Conservation (phyloP, 1,140 invertebrate genomes). For the Pseudomyrmex gracilis region DNA sequence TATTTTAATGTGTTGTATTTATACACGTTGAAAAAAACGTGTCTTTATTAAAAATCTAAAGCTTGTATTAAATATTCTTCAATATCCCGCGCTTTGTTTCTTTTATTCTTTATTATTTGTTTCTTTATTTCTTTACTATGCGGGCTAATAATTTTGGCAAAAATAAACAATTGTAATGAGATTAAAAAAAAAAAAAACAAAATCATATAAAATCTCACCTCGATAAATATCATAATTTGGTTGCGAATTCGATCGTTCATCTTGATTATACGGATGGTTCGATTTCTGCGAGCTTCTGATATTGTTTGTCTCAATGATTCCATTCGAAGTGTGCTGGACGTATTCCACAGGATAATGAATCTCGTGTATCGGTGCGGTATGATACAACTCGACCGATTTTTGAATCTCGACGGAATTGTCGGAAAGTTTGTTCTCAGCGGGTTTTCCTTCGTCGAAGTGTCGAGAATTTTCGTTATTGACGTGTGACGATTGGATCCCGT, state of each 20-base stretch:
- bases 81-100: too few relatives aligned
- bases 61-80: too few relatives aligned
- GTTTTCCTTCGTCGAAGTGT: slow-evolving; percentile 42
- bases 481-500: slow-evolving; percentile 47
- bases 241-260: slow-evolving; percentile 24
- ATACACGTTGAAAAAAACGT: too few relatives aligned
- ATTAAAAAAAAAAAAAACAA: background rate
- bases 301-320: slow-evolving; percentile 46
- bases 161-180: background rate
- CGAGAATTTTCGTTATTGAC: slow-evolving; percentile 67
- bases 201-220: slow-evolving; percentile 4
- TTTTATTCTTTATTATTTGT: too few relatives aligned
- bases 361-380: slow-evolving; percentile 79
- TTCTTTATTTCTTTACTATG: too few relatives aligned
- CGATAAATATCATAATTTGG: slow-evolving; percentile 18
- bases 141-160: too few relatives aligned
- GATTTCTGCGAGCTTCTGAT: slow-evolving; percentile 20
- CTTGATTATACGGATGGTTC: slow-evolving; percentile 11
- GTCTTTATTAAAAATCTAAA: too few relatives aligned
- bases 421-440: background rate
- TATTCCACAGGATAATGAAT: slow-evolving; percentile 80
- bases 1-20: too few relatives aligned
- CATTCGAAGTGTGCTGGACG: slow-evolving; percentile 54
- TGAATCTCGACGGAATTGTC: slow-evolving; percentile 79
- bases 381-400: slow-evolving; percentile 82